A percentile compares a stretch with the other conserved stretches of the same genome.
These are phyloP conservation scores for Margaritifera margaritifera DNA, from an alignment of 2,888 invertebrate species.

Conservation along the genomic window DNA sequence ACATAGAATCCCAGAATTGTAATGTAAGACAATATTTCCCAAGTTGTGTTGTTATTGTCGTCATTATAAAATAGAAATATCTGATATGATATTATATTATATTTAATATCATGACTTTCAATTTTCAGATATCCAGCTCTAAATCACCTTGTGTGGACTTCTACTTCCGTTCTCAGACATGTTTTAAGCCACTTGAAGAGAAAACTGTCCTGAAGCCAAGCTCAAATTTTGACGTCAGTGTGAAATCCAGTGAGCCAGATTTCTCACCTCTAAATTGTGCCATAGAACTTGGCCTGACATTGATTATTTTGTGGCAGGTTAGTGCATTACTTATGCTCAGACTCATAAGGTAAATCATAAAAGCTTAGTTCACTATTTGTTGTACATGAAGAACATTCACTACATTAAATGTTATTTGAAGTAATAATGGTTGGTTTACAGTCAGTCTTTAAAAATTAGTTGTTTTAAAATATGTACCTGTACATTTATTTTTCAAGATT, in stretches of 20 bases:
- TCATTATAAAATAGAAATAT: too few species aligned
- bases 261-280: slow-evolving; percentile 55
- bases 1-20: too few species aligned
- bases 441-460: too few species aligned
- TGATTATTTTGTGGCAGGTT: slow-evolving; percentile 69
- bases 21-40: too few species aligned
- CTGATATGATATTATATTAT: too few species aligned
- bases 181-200: slow-evolving; percentile 30
- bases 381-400: not conserved
- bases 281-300: slow-evolving; percentile 60
- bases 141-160: slow-evolving; percentile 70
- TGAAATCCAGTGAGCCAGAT: slow-evolving; percentile 8
- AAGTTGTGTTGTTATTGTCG: too few species aligned
- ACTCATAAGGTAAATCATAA: not conserved
- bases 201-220: slow-evolving; percentile 15
- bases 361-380: not conserved
- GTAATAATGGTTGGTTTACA: not conserved
- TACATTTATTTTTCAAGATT: too few species aligned
- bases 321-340: slow-evolving; percentile 1
- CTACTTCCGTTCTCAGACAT: slow-evolving; percentile 57
- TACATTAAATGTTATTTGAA: not conserved
- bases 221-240: slow-evolving; percentile 8
- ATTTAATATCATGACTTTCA: slow-evolving; percentile 5
- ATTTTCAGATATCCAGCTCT: slow-evolving; percentile 62
- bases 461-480: too few species aligned